These are phyloP conservation scores for Clanis bilineata DNA, from an alignment of 2,888 invertebrate genomes.

Conservation along the genomic window DNA sequence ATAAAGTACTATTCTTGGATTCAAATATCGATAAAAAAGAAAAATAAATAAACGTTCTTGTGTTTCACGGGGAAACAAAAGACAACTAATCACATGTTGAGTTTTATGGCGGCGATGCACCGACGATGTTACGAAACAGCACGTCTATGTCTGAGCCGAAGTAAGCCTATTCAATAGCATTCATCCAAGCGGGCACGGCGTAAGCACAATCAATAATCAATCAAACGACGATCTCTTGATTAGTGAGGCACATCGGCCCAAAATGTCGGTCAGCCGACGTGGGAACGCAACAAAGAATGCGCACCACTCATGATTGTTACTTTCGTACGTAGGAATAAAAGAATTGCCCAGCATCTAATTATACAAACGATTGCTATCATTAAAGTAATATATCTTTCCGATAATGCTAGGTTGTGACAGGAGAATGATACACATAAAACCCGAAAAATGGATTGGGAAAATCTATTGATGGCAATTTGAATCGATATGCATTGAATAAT, in stretches of 20 bases:
- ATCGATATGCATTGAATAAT: too few relatives aligned
- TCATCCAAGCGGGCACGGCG: constrained; percentile 40
- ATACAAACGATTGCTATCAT: constrained; percentile 3
- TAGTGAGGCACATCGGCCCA: constrained; percentile 43
- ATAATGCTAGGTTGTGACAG: neutral
- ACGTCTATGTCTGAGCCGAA: constrained; percentile 42
- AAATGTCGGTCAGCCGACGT: constrained; percentile 59
- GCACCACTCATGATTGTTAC: constrained; percentile 20
- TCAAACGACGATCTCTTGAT: constrained; percentile 71
- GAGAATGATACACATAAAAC: neutral
- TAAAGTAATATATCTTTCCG: neutral
- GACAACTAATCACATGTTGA: neutral
- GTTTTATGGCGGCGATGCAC: neutral
- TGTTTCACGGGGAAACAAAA: neutral
- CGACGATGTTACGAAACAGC: constrained; percentile 40
- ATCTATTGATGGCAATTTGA: neutral
- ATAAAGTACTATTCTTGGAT: too few relatives aligned
- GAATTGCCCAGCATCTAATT: neutral
- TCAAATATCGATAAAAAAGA: neutral
- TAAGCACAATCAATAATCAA: constrained; percentile 68
- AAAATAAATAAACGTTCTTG: neutral
- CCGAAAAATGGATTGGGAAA: neutral
- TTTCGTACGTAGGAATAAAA: constrained; percentile 15
- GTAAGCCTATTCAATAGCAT: constrained; percentile 55
- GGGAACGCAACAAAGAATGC: constrained; percentile 49